These are phyloP conservation scores for Drosophila azteca DNA, from an alignment of 1,140 invertebrate species.

Conservation along the genomic window DNA sequence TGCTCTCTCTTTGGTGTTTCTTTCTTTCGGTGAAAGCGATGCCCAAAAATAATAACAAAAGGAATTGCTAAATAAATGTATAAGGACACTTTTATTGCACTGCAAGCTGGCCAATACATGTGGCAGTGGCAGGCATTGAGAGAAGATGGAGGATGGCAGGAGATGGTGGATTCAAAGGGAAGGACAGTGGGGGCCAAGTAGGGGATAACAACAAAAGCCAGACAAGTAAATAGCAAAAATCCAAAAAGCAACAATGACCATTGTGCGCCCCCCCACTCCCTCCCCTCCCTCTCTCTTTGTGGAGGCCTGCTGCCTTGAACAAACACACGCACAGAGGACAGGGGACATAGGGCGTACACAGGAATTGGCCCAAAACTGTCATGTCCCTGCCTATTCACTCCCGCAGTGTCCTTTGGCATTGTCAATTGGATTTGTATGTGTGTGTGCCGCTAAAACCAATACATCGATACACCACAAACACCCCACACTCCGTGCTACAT, in stretches of 20 bases:
- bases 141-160: background rate
- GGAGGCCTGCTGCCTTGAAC: slow-evolving; percentile 49
- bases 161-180: slow-evolving; percentile 1
- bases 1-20: background rate
- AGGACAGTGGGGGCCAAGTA: background rate
- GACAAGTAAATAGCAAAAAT: slow-evolving; percentile 66
- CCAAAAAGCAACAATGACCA: slow-evolving; percentile 69
- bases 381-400: background rate
- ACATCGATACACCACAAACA: slow-evolving; percentile 33
- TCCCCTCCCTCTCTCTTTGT: background rate
- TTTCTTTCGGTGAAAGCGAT: slow-evolving; percentile 27
- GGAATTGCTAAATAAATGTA: slow-evolving; percentile 81
- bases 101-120: slow-evolving; percentile 62
- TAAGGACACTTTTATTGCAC: slow-evolving; percentile 81
- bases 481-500: slow-evolving; percentile 19
- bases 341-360: background rate
- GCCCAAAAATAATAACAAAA: slow-evolving; percentile 78
- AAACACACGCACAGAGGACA: slow-evolving; percentile 59
- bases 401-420: slow-evolving; percentile 59
- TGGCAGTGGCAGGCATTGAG: background rate
- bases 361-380: too few relatives aligned
- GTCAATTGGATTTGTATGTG: slow-evolving; percentile 40
- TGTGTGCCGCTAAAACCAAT: slow-evolving; percentile 58
- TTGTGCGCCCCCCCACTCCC: slow-evolving; percentile 36
- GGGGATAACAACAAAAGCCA: slow-evolving; percentile 43